These are phyloP conservation scores for Tetheella fluctuosa DNA, from an alignment of 2,888 invertebrate genomes.

Conservation along the genomic window DNA sequence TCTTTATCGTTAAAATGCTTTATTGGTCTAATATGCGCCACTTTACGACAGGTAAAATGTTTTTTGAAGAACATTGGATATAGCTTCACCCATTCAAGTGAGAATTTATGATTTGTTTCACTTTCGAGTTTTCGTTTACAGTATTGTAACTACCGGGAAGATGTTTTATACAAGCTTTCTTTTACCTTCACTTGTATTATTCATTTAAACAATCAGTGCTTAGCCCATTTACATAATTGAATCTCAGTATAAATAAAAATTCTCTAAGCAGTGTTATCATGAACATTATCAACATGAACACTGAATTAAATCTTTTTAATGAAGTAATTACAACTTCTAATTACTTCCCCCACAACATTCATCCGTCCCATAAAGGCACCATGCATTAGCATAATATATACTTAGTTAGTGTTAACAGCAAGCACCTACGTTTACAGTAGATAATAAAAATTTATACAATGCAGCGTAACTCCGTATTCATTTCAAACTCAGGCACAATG, in stretches of 20 bases:
- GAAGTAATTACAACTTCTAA: background rate
- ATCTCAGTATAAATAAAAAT: background rate
- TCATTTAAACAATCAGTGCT: background rate
- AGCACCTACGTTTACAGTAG: slow-evolving; percentile 38
- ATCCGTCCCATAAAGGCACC: background rate
- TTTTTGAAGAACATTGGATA: slow-evolving; percentile 25
- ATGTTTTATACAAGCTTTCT: background rate
- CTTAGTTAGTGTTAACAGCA: slow-evolving; percentile 24
- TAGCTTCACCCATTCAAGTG: slow-evolving; percentile 28
- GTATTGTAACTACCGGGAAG: background rate
- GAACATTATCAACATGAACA: background rate
- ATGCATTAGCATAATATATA: slow-evolving; percentile 17
- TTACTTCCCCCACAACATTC: background rate
- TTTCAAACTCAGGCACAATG: slow-evolving; percentile 72
- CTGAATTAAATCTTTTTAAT: background rate
- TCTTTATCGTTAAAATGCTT: slow-evolving; percentile 60
- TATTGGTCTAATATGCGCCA: slow-evolving; percentile 57
- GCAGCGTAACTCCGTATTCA: slow-evolving; percentile 68
- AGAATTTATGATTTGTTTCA: slow-evolving; percentile 26
- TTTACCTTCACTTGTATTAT: too few species aligned
- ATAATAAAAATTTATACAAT: slow-evolving; percentile 71
- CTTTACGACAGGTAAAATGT: slow-evolving; percentile 36
- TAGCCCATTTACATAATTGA: background rate
- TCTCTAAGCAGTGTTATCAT: background rate
- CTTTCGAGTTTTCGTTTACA: background rate